phyloP scores from a whole-genome alignment of 2,113 vertebrate species.

The Willisornis vidua region DNA sequence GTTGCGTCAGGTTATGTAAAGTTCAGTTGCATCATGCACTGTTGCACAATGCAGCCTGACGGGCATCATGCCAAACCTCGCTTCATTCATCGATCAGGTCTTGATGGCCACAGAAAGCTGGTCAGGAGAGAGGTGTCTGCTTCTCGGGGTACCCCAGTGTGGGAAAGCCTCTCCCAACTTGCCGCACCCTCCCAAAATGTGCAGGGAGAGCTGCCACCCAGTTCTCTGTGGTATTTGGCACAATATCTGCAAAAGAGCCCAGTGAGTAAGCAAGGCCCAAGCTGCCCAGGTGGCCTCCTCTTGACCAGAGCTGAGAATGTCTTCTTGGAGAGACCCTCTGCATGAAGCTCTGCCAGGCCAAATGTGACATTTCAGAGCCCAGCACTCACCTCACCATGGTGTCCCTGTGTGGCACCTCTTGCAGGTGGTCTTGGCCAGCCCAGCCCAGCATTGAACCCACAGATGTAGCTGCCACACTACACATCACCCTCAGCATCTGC shows the following conservation, averaged over 20 bases:
- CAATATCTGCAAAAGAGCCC: background rate
- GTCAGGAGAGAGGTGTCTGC: background rate
- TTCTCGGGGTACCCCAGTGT: background rate
- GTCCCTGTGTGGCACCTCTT: background rate
- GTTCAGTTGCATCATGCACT: conserved; percentile 66
- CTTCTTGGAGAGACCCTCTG: background rate
- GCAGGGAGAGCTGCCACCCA: background rate
- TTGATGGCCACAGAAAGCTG: background rate
- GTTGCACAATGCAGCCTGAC: conserved; percentile 37
- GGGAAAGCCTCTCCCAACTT: conserved; percentile 7
- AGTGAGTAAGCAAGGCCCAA: background rate
- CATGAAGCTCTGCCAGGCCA: background rate
- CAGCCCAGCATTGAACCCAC: background rate
- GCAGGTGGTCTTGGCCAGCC: background rate
- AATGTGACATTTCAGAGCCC: background rate
- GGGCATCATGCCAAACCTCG: conserved; percentile 17
- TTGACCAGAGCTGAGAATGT: background rate
- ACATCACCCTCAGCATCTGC: background rate
- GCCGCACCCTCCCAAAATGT: background rate
- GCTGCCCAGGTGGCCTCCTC: background rate
- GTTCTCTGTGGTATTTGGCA: background rate
- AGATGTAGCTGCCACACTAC: accelerated
- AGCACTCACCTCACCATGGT: background rate
- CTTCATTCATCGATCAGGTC: conserved; percentile 51
- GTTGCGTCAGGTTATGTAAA: conserved; percentile 70